Evolutionary conservation across 2,113 vertebrate species (phyloP), one percentile per base, ranked within the genome.

Genomic region (Prochilodus magdalenae): DNA sequence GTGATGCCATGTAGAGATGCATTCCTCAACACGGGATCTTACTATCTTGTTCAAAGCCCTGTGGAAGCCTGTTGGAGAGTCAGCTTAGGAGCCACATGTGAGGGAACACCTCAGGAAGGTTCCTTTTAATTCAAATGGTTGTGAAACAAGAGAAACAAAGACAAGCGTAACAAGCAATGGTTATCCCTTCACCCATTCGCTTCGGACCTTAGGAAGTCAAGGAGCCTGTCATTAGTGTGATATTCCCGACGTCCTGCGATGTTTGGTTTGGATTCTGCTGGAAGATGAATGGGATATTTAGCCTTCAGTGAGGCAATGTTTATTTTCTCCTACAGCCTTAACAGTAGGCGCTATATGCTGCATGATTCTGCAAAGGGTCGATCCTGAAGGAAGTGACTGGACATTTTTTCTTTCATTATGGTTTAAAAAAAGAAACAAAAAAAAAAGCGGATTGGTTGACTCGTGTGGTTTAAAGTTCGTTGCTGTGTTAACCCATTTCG

Each of bases 391-490:
- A 62, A 81, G 49, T 66, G 79, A 40, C 71, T 30, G 30, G 20
- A 70, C 26, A 24, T 62, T 24, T n/a, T n/a, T n/a, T n/a, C n/a
- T 80, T 73, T 53, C 62, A 20, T 81, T 81, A 7, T 47, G 55
- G 65, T 65, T 80, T 80, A 12, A 15, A 66, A 66, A 60, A 65
- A 57, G 27, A n/a, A 26, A 24, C 0, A 60, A 60, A 8, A 1
- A 60, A 60, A 60, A 77, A 53, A 65, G 47, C 44, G 36, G 24
- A 33, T 22, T 77, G 16, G 30, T 67, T 29, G 59, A 49, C 51
- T 79, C 12, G 26, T 78, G 72, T 75, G 63, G 40, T 72, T 84
- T 84, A 77, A 57, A 60, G 36, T 77, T 26, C 44, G 80, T 55
- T 67, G 67, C 73, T 59, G 78, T 66, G 27, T 77, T 69, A 27